Conservation (phyloP, 2,888 invertebrate genomes). For the Cheilosia scutellata region DNA sequence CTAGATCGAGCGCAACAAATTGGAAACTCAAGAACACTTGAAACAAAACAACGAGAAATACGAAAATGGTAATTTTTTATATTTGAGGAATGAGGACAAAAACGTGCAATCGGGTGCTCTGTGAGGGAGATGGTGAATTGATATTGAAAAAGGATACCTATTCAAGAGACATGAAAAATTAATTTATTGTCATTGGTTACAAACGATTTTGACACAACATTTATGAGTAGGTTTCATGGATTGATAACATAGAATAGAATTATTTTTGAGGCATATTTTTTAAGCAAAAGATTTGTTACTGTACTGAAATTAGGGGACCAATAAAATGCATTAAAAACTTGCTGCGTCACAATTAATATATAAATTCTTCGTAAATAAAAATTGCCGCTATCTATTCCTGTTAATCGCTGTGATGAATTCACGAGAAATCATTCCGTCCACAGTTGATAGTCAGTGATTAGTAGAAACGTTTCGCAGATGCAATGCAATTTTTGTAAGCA, state of each 20-base stretch:
- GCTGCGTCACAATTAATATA: background rate
- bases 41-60: conserved; percentile 31
- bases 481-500: no score
- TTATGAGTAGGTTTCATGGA: background rate
- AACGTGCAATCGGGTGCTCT: conserved; percentile 11
- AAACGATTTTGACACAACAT: conserved; percentile 8
- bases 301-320: no score
- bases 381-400: background rate
- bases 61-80: conserved; percentile 29
- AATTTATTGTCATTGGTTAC: conserved; percentile 60
- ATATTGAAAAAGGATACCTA: conserved; percentile 56
- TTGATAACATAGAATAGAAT: background rate
- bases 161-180: conserved; percentile 40
- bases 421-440: background rate
- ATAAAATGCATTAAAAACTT: no score
- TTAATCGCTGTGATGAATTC: background rate
- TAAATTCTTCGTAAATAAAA: background rate
- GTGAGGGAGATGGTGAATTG: background rate
- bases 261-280: no score
- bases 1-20: conserved; percentile 32
- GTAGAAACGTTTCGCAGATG: no score
- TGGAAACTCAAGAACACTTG: conserved; percentile 55
- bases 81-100: conserved; percentile 2
- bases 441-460: no score
- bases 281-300: no score